Evolutionary conservation across 2,113 vertebrate genomes (phyloP).

Genomic region (Podilymbus podiceps): DNA sequence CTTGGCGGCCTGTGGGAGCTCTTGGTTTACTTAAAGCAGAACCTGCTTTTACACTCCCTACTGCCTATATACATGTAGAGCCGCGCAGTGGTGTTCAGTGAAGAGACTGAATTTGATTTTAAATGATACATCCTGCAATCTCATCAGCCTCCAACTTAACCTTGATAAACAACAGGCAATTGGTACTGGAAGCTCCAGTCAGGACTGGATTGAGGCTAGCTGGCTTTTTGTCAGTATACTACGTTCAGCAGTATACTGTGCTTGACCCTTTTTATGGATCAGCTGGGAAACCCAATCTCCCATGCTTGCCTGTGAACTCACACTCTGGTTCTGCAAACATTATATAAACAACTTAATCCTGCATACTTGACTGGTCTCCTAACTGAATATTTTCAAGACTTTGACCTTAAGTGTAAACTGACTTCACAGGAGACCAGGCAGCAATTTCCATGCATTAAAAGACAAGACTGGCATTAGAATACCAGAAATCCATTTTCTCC

Average conservation of each 20-base stretch:
- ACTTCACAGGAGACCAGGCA: not conserved
- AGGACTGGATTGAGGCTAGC: not conserved
- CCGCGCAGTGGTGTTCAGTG: not conserved
- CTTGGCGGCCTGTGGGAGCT: not conserved
- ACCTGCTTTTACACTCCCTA: not conserved
- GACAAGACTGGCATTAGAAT: not conserved
- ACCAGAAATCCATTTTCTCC: not conserved
- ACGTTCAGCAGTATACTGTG: not conserved
- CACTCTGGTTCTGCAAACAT: slow-evolving; percentile 39
- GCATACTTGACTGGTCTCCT: slow-evolving; percentile 49
- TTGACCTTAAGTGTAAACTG: slow-evolving; percentile 7
- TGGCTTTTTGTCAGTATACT: not conserved
- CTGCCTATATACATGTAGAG: not conserved
- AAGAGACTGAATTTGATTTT: not conserved
- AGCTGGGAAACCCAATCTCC: slow-evolving; percentile 29
- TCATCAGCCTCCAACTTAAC: not conserved
- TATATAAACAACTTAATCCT: slow-evolving; percentile 45
- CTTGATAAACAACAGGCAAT: not conserved
- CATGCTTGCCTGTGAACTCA: slow-evolving; percentile 46
- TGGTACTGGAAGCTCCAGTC: not conserved
- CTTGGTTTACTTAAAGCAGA: not conserved
- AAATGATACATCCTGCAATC: not conserved
- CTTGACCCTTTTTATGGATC: slow-evolving; percentile 38
- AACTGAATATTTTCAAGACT: slow-evolving; percentile 49
- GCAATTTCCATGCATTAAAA: not conserved